Conservation (phyloP, 2,797 vertebrate genomes). For the Danio albolineatus region DNA sequence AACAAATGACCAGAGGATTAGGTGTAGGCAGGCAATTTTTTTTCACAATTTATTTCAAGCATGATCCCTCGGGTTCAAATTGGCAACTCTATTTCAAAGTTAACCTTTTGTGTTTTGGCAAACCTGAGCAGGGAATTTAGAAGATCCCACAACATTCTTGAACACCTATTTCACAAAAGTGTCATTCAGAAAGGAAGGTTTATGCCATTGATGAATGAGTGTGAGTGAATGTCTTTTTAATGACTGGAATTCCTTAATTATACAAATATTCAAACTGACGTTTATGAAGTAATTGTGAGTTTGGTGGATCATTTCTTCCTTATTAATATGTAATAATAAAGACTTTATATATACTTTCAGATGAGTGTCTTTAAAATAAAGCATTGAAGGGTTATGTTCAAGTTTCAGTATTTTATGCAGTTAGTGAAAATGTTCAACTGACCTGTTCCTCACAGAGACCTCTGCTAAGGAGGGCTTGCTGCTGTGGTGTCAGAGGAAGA, state of each 20-base stretch:
- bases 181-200: not conserved
- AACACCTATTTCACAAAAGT: not conserved
- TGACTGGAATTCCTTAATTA: not conserved
- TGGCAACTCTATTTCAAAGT: no score
- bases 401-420: constrained; percentile 5
- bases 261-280: not conserved
- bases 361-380: not conserved
- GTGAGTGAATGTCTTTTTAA: not conserved
- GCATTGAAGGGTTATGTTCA: not conserved
- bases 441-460: constrained; percentile 76
- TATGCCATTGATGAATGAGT: not conserved
- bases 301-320: no score
- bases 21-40: no score
- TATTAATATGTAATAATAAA: no score
- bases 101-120: no score
- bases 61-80: no score
- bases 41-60: no score
- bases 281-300: not conserved
- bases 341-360: no score
- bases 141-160: not conserved
- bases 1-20: no score
- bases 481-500: constrained; percentile 91
- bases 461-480: constrained; percentile 90
- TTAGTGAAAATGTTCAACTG: not conserved
- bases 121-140: not conserved